These are phyloP conservation scores for Xiphophorus couchianus DNA, from an alignment of 2,113 vertebrate species.

Conservation along the genomic window DNA sequence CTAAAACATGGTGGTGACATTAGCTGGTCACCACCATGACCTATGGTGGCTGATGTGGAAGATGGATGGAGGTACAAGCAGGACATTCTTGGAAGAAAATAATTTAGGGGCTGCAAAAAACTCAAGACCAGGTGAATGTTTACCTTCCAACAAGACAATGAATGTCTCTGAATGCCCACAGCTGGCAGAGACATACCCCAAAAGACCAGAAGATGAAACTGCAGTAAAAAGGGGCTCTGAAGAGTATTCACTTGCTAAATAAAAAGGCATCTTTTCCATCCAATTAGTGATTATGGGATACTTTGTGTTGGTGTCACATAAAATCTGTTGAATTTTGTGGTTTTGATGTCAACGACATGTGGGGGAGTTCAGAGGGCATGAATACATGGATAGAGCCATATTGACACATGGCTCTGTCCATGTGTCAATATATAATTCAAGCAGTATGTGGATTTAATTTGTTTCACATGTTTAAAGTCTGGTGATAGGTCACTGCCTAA, in stretches of 20 bases:
- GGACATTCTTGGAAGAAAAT: background rate
- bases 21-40: too few relatives aligned
- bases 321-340: background rate
- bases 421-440: background rate
- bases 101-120: too few relatives aligned
- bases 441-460: slow-evolving; percentile 1
- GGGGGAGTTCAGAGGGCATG: background rate
- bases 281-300: background rate
- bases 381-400: background rate
- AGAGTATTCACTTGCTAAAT: background rate
- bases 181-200: too few relatives aligned
- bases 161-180: too few relatives aligned
- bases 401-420: background rate
- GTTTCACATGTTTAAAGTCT: background rate
- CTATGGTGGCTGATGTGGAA: background rate
- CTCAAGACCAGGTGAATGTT: background rate
- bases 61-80: background rate
- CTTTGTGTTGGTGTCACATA: background rate
- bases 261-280: background rate
- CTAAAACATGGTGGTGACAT: background rate
- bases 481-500: background rate
- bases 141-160: background rate
- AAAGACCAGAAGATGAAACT: too few relatives aligned
- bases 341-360: background rate
- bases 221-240: too few relatives aligned